Percentiles rank a stretch among this genome's conserved stretches.
phyloP scores from a whole-genome alignment of 2,113 vertebrate species.

The Hyaena hyaena region DNA sequence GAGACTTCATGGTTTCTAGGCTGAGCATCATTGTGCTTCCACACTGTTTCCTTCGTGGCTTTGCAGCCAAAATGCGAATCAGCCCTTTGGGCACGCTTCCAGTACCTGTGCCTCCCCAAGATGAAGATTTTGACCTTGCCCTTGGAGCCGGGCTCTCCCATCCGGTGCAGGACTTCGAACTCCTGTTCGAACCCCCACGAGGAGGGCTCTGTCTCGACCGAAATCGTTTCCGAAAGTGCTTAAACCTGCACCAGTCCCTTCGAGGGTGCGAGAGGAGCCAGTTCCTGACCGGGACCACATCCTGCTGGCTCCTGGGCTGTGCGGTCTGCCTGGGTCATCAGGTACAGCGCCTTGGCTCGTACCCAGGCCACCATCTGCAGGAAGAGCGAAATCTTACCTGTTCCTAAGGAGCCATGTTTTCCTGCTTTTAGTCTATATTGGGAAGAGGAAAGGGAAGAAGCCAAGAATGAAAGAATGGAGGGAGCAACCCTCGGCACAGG shows the following conservation, averaged over 20 bases:
- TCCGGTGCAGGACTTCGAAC: background rate
- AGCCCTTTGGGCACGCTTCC: background rate
- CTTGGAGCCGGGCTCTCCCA: background rate
- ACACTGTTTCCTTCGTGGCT: background rate
- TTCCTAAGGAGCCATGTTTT: background rate
- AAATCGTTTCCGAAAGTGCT: background rate
- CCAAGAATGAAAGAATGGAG: background rate
- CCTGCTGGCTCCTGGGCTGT: background rate
- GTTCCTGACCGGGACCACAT: background rate
- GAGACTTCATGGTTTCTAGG: background rate
- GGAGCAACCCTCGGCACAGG: background rate
- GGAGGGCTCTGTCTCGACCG: background rate
- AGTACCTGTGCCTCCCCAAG: background rate
- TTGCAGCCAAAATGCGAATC: background rate
- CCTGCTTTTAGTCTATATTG: background rate
- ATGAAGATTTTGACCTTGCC: background rate
- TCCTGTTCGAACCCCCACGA: background rate
- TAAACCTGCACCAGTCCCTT: background rate
- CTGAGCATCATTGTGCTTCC: background rate
- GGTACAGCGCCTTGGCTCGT: no score
- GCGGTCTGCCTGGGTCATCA: background rate
- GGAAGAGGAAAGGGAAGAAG: background rate
- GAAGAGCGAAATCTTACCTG: background rate
- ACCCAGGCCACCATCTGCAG: no score
- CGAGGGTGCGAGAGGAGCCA: background rate